Evolutionary conservation across 1,140 invertebrate genomes (phyloP), one percentile per base, ranked within the genome.

Genomic region (Drosophila albomicans): DNA sequence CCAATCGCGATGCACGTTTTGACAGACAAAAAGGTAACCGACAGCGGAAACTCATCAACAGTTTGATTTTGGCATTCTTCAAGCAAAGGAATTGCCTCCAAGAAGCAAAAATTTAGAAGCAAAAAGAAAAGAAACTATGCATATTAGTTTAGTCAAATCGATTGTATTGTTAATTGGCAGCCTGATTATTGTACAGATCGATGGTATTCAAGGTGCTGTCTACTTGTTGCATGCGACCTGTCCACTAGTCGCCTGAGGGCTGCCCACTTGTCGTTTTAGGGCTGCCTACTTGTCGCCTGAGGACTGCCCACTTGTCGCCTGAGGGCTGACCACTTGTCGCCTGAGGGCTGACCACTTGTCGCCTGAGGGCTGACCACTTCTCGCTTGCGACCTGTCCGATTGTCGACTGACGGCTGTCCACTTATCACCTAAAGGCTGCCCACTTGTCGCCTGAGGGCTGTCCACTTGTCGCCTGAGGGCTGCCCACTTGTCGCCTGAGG

Each of bases 121-220:
- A 25, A 25, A 25, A 4, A 25, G 15, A 13, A 13, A 59, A 45
- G 32, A 35, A 57, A 61, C 48, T 49, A 84, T 88, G 76, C 72
- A 78, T 72, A 64, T 74, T 46, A 75, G 69, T 35, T 45, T 84
- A 59, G 20, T 88, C 6, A 69, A 75, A 32, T 67, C 74, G 13
- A 54, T 81, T 6, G 57, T 75, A 46, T 54, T 78, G 35, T 72
- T 79, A 6, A 78, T 38, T 38, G 3, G 63, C 41, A 72, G 77
- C 41, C 52, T 88, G 5, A 85, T 89, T 43, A 70, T 77, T 15
- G 85, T 70, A 15, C 84, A 89, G 58, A 88, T 88, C 58, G 52
- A 88, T 46, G 81, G 84, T 46, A 84, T 88, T 54, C 84, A 88
- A 89, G 84, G 84, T 88, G 74, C 56, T 35, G n/a, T 38, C 51